Evolutionary conservation across 2,797 vertebrate genomes (phyloP), one percentile per base, ranked within the genome.

Genomic region (Enteromius radiatus): DNA sequence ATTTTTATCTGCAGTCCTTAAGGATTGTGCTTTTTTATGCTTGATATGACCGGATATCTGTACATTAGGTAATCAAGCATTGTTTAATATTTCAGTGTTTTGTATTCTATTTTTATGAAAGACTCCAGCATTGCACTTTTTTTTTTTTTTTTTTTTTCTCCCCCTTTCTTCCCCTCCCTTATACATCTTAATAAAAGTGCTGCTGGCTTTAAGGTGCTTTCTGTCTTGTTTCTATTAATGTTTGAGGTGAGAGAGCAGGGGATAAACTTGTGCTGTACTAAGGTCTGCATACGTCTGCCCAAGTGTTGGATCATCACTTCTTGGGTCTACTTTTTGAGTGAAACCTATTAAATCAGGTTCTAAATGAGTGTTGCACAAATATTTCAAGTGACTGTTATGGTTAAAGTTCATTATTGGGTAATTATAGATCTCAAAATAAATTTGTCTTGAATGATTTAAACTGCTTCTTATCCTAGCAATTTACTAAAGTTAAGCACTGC

Each of bases 1-100:
- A 87, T 92, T 93, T 86, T 86, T 92, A 91, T 89, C 65, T 73
- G 70, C 38, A 88, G 88, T 89, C 85, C 86, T 87, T 74, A 78
- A 89, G 85, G 86, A 89, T 75, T 87, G 81, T 15, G 36, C 23
- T 49, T 33, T 61, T 26, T 63, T 31, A 84, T 85, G 86, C 89
- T 86, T 86, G 76, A 89, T 59, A 17, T 75, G 74, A 49, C 89
- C 84, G 86, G 45, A 77, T 75, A 47, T 80, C 89, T 85, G 84
- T 89, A 89, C 82, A 87, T 81, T 84, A 86, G 87, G 76, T 86
- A 85, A 88, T 88, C 85, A 87, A 89, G 86, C 87, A 43, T 76
- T 64, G 63, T 84, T 84, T 86, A 54, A 76, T 67, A 68, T 71
- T 78, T 82, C 80, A 76, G 9, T 82, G 71, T 26, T 49, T 68